phyloP scores from a whole-genome alignment of 1,140 invertebrate species.

The Pseudomyrmex concolor region DNA sequence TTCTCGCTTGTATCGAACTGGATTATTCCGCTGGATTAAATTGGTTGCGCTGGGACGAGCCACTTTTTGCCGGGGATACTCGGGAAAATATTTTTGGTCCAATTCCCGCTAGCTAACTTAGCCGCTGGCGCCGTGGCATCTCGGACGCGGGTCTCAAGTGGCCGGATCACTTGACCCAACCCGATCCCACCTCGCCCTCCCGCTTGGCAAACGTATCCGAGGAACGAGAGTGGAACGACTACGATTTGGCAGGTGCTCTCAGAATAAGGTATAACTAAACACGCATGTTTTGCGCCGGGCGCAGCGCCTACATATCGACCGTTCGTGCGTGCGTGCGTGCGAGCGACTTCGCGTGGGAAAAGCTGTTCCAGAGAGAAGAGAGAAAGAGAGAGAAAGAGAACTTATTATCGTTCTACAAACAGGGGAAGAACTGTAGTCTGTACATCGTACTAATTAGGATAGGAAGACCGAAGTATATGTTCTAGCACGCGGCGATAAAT shows the following conservation, averaged over 20 bases:
- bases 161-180: slow-evolving; percentile 74
- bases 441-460: not conserved
- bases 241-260: slow-evolving; percentile 66
- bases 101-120: slow-evolving; percentile 43
- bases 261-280: slow-evolving; percentile 7
- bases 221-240: slow-evolving; percentile 47
- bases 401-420: slow-evolving; percentile 7
- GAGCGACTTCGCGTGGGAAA: slow-evolving; percentile 60
- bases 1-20: slow-evolving; percentile 19
- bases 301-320: slow-evolving; percentile 49
- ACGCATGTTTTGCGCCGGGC: slow-evolving; percentile 48
- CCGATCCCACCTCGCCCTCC: slow-evolving; percentile 39
- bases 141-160: slow-evolving; percentile 71
- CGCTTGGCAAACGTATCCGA: slow-evolving; percentile 44
- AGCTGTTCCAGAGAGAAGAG: slow-evolving; percentile 33
- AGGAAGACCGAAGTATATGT: not conserved
- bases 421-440: not conserved
- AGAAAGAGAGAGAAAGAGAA: no score
- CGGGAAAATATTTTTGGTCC: slow-evolving; percentile 64
- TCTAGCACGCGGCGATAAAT: not conserved
- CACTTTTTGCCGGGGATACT: slow-evolving; percentile 51
- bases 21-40: slow-evolving; percentile 43
- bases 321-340: slow-evolving; percentile 30
- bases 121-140: slow-evolving; percentile 62
- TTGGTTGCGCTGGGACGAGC: slow-evolving; percentile 29